A percentile compares a stretch with the other conserved stretches of the same genome.
Conservation (phyloP, 2,113 vertebrate genomes). For the Strix aluco region DNA sequence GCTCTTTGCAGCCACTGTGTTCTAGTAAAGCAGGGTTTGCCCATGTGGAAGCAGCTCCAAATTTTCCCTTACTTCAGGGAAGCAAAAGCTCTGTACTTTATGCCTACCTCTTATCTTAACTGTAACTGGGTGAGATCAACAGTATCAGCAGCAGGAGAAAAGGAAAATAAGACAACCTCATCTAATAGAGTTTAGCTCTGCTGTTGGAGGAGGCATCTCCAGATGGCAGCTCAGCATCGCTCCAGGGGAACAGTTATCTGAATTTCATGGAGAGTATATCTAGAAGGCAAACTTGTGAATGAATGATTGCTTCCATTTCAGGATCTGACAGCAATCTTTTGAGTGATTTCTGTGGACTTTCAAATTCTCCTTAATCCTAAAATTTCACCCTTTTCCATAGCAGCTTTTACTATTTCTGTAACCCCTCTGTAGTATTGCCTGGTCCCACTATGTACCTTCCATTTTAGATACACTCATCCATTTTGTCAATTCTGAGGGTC, state of each 20-base stretch:
- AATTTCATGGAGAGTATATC: slow-evolving; percentile 20
- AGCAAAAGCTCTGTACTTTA: neutral
- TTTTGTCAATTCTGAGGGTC: neutral
- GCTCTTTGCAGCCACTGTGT: neutral
- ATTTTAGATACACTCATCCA: neutral
- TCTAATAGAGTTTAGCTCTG: neutral
- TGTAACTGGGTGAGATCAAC: neutral
- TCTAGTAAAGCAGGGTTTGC: neutral
- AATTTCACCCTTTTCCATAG: neutral
- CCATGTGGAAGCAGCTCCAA: neutral
- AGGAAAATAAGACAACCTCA: neutral
- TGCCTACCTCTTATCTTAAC: neutral
- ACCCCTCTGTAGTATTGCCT: neutral
- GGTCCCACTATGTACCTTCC: neutral
- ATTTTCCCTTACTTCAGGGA: neutral
- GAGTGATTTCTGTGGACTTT: neutral
- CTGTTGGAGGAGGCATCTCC: neutral
- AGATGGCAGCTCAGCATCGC: neutral
- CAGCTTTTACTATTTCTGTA: neutral
- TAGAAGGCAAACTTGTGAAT: neutral
- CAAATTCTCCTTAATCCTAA: slow-evolving; percentile 6
- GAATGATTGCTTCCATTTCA: slow-evolving; percentile 33
- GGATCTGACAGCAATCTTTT: slow-evolving; percentile 8
- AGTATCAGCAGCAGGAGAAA: neutral
- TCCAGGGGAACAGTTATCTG: slow-evolving; percentile 20